Percentiles rank a stretch among this genome's conserved stretches.
Evolutionary conservation across 1,140 invertebrate genomes (phyloP).

Genomic region (Adoxophyes honmai): DNA sequence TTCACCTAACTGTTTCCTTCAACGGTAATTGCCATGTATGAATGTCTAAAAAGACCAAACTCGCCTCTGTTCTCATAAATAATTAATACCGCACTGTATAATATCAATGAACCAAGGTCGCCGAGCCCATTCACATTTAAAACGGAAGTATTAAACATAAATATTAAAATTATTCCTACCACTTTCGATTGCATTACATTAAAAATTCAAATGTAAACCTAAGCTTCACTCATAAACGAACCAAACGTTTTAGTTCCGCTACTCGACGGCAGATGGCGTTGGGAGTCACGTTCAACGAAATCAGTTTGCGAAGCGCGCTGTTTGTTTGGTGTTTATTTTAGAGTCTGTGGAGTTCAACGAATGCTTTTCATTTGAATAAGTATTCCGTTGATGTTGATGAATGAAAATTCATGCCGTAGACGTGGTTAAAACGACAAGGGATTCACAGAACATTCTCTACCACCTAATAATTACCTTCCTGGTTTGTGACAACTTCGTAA

Average conservation of each 20-base stretch:
- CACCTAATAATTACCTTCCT: no score
- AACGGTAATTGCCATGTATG: background rate
- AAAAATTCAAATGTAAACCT: slow-evolving; percentile 3
- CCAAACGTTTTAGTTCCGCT: slow-evolving; percentile 39
- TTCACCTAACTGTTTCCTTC: no score
- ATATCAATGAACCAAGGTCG: slow-evolving; percentile 68
- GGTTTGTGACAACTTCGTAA: no score
- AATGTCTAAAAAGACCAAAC: background rate
- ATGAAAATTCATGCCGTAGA: slow-evolving; percentile 6
- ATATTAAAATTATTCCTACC: slow-evolving; percentile 10
- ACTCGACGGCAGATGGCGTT: slow-evolving; percentile 57
- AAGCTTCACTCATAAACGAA: background rate
- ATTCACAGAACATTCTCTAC: no score
- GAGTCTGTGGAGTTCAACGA: background rate
- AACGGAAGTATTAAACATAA: slow-evolving; percentile 10
- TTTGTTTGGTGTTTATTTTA: slow-evolving; percentile 14
- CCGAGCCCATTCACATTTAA: slow-evolving; percentile 45
- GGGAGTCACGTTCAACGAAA: slow-evolving; percentile 16
- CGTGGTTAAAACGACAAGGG: no score
- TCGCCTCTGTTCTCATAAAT: slow-evolving; percentile 52
- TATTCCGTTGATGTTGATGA: slow-evolving; percentile 8
- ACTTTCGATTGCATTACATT: slow-evolving; percentile 1
- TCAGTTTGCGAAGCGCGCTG: background rate
- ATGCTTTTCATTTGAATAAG: slow-evolving; percentile 12
- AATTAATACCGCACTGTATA: slow-evolving; percentile 50